phyloP scores from a whole-genome alignment of 1,140 invertebrate genomes.

The Nylanderia fulva region DNA sequence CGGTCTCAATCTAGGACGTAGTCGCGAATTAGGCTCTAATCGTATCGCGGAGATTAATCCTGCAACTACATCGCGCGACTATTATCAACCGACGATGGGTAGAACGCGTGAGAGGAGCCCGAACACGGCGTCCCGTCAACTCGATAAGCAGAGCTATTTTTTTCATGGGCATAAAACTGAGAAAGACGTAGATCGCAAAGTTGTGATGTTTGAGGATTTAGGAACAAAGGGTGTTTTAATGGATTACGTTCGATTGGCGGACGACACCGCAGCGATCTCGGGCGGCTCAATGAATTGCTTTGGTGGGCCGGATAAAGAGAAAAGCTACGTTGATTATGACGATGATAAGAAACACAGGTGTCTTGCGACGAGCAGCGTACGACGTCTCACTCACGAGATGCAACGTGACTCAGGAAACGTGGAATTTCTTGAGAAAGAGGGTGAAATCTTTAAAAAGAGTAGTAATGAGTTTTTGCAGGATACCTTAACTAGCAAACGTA shows the following conservation, averaged over 20 bases:
- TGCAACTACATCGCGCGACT: constrained; percentile 59
- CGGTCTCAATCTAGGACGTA: constrained; percentile 69
- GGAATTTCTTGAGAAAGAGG: constrained; percentile 77
- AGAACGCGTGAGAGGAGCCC: constrained; percentile 70
- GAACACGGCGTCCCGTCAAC: constrained; percentile 72
- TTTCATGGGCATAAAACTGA: constrained; percentile 81
- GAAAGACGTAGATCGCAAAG: constrained; percentile 76
- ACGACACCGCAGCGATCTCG: constrained; percentile 20
- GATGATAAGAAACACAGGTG: constrained; percentile 33
- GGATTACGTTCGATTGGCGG: background rate
- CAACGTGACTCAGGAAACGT: constrained; percentile 72
- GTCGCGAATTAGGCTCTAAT: constrained; percentile 64
- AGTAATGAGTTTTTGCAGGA: constrained; percentile 73
- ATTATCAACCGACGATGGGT: constrained; percentile 56
- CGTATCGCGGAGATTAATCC: constrained; percentile 63
- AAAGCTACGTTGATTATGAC: constrained; percentile 46
- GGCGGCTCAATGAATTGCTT: constrained; percentile 73
- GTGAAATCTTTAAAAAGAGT: constrained; percentile 78
- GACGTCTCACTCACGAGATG: constrained; percentile 43
- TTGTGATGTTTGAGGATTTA: constrained; percentile 69
- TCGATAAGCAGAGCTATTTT: constrained; percentile 80
- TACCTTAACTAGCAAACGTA: constrained; percentile 27
- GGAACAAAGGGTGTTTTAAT: background rate
- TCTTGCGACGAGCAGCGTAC: background rate
- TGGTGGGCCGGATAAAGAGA: constrained; percentile 60